Conservation (phyloP, 2,797 vertebrate genomes). For the Nyctibius grandis region DNA sequence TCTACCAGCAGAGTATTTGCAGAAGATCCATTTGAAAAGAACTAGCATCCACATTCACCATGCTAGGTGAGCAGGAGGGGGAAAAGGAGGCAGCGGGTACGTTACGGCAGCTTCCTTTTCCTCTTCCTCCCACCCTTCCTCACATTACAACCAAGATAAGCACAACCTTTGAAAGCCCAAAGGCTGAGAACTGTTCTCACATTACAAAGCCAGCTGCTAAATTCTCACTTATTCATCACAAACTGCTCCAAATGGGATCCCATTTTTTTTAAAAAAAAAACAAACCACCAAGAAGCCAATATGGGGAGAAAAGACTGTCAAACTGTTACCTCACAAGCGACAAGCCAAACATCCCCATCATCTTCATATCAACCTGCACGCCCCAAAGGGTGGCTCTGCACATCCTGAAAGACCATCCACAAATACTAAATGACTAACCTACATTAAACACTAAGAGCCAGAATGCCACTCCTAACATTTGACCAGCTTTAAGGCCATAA, state of each 20-base stretch:
- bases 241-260: not conserved
- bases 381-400: not conserved
- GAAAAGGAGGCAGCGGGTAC: not conserved
- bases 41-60: not conserved
- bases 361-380: not conserved
- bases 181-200: slow-evolving; percentile 10
- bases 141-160: not conserved
- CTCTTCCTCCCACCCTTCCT: not conserved
- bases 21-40: not conserved
- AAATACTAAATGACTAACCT: not conserved
- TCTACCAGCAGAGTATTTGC: not conserved
- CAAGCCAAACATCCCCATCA: not conserved
- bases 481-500: not conserved
- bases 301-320: not conserved
- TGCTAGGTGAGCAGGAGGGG: not conserved
- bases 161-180: not conserved
- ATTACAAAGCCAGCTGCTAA: slow-evolving; percentile 36
- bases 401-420: not conserved
- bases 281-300: not conserved
- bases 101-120: not conserved
- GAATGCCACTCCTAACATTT: not conserved
- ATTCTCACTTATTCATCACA: not conserved
- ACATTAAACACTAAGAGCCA: not conserved
- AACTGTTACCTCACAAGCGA: not conserved
- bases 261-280: not conserved